Evolutionary conservation across 2,113 vertebrate species (phyloP).

Genomic region (Grammomys surdaster): DNA sequence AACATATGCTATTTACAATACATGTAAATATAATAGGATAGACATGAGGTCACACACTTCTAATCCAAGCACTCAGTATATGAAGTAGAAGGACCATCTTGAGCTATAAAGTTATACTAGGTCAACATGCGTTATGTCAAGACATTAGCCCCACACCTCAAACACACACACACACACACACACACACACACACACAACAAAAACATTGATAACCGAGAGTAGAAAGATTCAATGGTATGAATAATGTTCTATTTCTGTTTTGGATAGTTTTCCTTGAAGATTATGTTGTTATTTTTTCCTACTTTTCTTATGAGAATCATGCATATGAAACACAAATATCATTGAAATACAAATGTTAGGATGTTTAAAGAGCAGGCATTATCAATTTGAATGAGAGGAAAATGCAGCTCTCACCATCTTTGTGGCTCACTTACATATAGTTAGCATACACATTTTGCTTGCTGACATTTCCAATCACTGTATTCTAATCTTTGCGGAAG

Average conservation of each 20-base stretch:
- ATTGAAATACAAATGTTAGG: not conserved
- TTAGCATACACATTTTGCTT: not conserved
- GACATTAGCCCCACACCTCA: not conserved
- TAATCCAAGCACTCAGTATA: not conserved
- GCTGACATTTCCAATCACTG: not conserved
- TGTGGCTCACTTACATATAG: not conserved
- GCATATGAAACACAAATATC: not conserved
- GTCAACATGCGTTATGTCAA: not conserved
- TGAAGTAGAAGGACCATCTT: not conserved
- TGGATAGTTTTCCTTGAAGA: not conserved
- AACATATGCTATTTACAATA: not conserved
- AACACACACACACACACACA: not conserved
- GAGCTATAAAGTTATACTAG: not conserved
- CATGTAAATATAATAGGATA: not conserved
- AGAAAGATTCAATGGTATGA: not conserved
- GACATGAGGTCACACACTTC: not conserved
- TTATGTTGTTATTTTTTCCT: not conserved
- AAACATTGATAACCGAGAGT: not conserved
- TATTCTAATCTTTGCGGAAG: slow-evolving; percentile 4
- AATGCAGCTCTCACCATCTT: not conserved
- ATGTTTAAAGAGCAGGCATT: not conserved
- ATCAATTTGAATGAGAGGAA: not conserved
- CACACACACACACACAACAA: not conserved
- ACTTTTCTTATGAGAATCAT: not conserved
- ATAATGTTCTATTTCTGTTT: not conserved